Evolutionary conservation across 2,797 vertebrate species (phyloP), one percentile per base, ranked within the genome.

Genomic region (Squalus acanthias): DNA sequence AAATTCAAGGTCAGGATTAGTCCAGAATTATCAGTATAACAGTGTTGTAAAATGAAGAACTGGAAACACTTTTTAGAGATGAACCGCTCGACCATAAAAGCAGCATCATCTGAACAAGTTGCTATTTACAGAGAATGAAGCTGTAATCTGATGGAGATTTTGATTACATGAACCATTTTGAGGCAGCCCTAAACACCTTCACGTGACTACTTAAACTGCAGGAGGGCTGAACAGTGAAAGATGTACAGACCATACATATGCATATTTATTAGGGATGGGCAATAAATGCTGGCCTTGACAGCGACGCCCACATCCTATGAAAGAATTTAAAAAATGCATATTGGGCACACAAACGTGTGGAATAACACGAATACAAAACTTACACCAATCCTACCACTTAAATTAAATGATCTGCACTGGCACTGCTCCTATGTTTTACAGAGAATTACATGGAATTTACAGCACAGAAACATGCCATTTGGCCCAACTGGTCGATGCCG

Each of bases 141-240:
- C 91, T 67, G 63, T 93, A 93, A 93, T 93, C 65, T 93, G 63
- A 93, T 93, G 91, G 91, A 93, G 65, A 93, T 93, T 93, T 93
- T 93, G 91, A 93, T 93, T 93, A 93, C 91, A 93, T 12, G 39
- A 69, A 93, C 63, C 91, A 24, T 93, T 93, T 22, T 26, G 91
- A 69, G 39, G 91, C 91, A 69, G 67, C 65, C 8, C 91, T 93
- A 93, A 93, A 69, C 91, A 93, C 10, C 91, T 93, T 93, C 63
- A 26, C 67, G 65, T 69, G 91, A 93, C 91, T 69, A 93, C 91
- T 69, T 93, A 69, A 93, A n/a, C 91, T 69, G 91, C 91, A 93
- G 91, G 91, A 46, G 67, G 91, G n/a, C 91, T 69, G 65, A 39
- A 26, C 91, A 93, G 8, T 24, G 65, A 93, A 46, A 93, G 91